Evolutionary conservation across 2,113 vertebrate species (phyloP).

Genomic region (Eptesicus fuscus): DNA sequence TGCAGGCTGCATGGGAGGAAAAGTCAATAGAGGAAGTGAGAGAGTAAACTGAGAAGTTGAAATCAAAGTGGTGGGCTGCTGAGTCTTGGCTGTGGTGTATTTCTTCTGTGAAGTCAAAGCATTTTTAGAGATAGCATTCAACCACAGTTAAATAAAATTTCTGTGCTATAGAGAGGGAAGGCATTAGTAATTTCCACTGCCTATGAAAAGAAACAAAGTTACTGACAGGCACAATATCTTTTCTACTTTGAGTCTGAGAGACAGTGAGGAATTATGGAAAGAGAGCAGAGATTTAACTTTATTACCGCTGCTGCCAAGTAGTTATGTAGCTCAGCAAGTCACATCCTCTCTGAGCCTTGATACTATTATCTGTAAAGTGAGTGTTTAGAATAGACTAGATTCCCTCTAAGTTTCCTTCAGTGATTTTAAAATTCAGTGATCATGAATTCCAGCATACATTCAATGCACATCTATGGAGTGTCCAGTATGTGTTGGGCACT

Average conservation of each 20-base stretch:
- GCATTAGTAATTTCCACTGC: slow-evolving; percentile 56
- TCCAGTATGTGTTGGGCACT: neutral
- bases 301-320: neutral
- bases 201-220: slow-evolving; percentile 57
- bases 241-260: slow-evolving; percentile 38
- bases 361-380: slow-evolving; percentile 26
- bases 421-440: neutral
- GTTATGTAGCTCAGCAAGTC: slow-evolving; percentile 18
- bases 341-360: neutral
- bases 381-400: neutral
- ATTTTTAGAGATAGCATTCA: slow-evolving; percentile 52
- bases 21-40: slow-evolving; percentile 72
- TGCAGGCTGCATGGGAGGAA: slow-evolving; percentile 60
- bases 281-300: slow-evolving; percentile 40
- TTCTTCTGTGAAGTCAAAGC: slow-evolving; percentile 62
- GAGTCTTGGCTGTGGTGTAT: slow-evolving; percentile 50
- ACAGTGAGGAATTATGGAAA: slow-evolving; percentile 43
- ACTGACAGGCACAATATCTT: slow-evolving; percentile 9
- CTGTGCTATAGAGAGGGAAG: slow-evolving; percentile 46
- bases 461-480: neutral
- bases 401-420: neutral
- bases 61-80: slow-evolving; percentile 65
- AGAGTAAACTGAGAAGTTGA: slow-evolving; percentile 72
- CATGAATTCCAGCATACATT: neutral
- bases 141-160: slow-evolving; percentile 53